These are phyloP conservation scores for Calliopum simillimum DNA, from an alignment of 2,888 invertebrate genomes.

Conservation along the genomic window DNA sequence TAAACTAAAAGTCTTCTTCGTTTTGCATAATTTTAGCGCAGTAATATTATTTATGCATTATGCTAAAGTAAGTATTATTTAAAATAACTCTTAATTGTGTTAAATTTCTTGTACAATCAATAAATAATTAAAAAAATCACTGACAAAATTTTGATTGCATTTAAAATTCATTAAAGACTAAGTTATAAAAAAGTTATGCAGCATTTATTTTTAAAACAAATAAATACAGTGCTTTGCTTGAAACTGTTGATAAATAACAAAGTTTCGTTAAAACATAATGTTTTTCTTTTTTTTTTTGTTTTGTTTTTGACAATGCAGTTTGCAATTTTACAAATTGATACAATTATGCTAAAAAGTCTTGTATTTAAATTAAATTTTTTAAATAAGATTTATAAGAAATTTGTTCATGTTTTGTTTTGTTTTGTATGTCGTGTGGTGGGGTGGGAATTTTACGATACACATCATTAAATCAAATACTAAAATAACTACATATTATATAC, in stretches of 20 bases:
- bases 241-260: slow-evolving; percentile 31
- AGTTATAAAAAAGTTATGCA: neutral
- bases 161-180: slow-evolving; percentile 5
- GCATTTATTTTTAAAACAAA: slow-evolving; percentile 44
- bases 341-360: slow-evolving; percentile 42
- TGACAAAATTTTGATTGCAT: slow-evolving; percentile 17
- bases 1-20: slow-evolving; percentile 23
- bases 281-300: slow-evolving; percentile 18
- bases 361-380: slow-evolving; percentile 9
- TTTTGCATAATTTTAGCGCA: slow-evolving; percentile 11
- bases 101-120: slow-evolving; percentile 17
- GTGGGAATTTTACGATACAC: too few relatives aligned
- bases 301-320: neutral
- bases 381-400: slow-evolving; percentile 19
- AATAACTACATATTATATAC: too few relatives aligned
- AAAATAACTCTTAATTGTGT: slow-evolving; percentile 3
- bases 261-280: slow-evolving; percentile 29
- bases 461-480: too few relatives aligned
- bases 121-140: slow-evolving; percentile 11
- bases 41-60: slow-evolving; percentile 9
- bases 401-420: slow-evolving; percentile 13
- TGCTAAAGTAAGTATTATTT: neutral
- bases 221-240: slow-evolving; percentile 36
- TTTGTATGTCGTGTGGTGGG: too few relatives aligned
- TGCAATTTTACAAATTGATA: slow-evolving; percentile 5